These are phyloP conservation scores for Cossypha polioptera DNA, from an alignment of 2,797 vertebrate genomes.

Conservation along the genomic window DNA sequence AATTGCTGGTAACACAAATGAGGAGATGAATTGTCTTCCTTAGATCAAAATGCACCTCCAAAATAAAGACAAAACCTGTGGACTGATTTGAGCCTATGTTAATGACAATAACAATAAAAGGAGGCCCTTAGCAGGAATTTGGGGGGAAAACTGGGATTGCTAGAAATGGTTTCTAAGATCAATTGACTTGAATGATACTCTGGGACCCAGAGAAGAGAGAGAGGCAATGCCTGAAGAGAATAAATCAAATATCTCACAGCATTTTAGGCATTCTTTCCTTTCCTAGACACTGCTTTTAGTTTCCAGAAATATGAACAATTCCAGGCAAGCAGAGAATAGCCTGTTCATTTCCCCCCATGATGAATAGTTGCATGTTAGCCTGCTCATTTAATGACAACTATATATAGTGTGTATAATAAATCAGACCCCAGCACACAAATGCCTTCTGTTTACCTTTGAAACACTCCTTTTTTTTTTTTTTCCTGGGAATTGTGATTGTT, in stretches of 20 bases:
- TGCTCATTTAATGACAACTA: slow-evolving; percentile 87
- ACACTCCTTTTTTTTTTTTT: background rate
- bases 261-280: slow-evolving; percentile 35
- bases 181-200: slow-evolving; percentile 4
- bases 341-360: slow-evolving; percentile 84
- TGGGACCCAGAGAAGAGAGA: background rate
- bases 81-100: background rate
- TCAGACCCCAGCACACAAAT: slow-evolving; percentile 65
- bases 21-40: background rate
- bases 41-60: background rate
- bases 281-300: slow-evolving; percentile 32
- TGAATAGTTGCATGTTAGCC: slow-evolving; percentile 86
- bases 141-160: background rate
- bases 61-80: background rate
- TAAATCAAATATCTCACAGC: slow-evolving; percentile 15
- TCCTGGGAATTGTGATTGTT: background rate
- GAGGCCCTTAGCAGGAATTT: background rate
- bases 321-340: slow-evolving; percentile 85
- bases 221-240: slow-evolving; percentile 19
- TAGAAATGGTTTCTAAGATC: slow-evolving; percentile 22
- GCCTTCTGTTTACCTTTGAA: slow-evolving; percentile 46
- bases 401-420: slow-evolving; percentile 85
- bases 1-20: background rate
- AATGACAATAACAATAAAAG: slow-evolving; percentile 2
- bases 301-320: slow-evolving; percentile 78